Base-by-base conservation (phyloP, 2,888 invertebrate species). In the Crepidodera aurea region DNA sequence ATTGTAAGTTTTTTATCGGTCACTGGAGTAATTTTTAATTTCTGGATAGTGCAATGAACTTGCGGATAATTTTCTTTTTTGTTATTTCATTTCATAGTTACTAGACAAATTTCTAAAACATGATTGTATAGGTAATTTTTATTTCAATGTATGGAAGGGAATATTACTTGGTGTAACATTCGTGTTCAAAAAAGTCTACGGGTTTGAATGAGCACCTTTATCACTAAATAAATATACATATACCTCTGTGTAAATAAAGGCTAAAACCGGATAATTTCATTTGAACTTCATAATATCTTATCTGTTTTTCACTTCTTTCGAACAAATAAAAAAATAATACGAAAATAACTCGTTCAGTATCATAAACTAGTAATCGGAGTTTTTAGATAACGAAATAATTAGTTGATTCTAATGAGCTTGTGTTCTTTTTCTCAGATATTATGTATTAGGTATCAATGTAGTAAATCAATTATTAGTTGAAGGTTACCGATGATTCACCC, bases 281-380 rank as follows among this genome's bases (percentile, higher is more conserved):
- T 42, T 32, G 12, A 22, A 42, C 12, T n/a, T 7, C 8, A 15
- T 4, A 13, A 5, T 48, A 16, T 19, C 48, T 57, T 48, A 48
- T 48, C 57, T 48, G 6, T 22, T 57, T 48, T 50, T 50, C 48
- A 50, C 48, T 57, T 42, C 48, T 39, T 48, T 53, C 15, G n/a
- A 53, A 39, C 29, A 34, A 56, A 56, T 55, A 55, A 27, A 55
- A 55, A 27, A 29, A 48, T 13, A 29, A 27, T 55, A 55, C 42
- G 32, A 42, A 55, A 44, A 55, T 2, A 48, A 48, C 48, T 29
- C 48, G 27, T 48, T 27, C 48, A n/a, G 48, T 48, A 48, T 48
- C 48, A 29, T 48, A 48, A 48, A 48, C 29, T 48, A 15, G 27
- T 27, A 29, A 27, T 27, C 13, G 2, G 13, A 37, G 7, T 16